Conservation (phyloP, 2,113 vertebrate species). For the Geococcyx californianus region DNA sequence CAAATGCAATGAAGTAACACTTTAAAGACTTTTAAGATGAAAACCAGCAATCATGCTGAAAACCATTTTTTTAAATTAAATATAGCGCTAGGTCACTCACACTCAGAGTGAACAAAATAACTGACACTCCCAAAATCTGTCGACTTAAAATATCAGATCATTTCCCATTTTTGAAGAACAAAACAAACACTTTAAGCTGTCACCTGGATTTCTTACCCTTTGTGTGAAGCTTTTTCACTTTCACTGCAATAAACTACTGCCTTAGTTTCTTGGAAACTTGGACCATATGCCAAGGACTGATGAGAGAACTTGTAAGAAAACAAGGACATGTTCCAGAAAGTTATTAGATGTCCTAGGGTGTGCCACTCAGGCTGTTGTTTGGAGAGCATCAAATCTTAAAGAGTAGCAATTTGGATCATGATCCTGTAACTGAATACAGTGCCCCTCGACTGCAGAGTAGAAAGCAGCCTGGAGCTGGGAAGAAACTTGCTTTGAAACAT, state of each 20-base stretch:
- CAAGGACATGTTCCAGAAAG: not conserved
- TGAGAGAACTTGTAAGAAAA: not conserved
- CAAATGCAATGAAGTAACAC: not conserved
- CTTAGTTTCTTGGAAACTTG: constrained; percentile 17
- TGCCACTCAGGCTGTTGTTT: not conserved
- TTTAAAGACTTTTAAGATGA: not conserved
- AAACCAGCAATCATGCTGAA: not conserved
- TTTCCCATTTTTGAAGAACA: not conserved
- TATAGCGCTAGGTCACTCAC: not conserved
- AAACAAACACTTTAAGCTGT: not conserved
- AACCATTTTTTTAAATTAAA: not conserved
- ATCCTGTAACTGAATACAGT: not conserved
- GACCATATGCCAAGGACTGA: not conserved
- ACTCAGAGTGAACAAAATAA: not conserved
- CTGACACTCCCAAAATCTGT: not conserved
- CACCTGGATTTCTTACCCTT: not conserved
- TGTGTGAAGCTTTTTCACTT: not conserved
- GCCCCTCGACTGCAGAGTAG: not conserved
- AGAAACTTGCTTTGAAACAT: not conserved
- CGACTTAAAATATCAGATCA: not conserved
- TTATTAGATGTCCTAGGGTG: constrained; percentile 1
- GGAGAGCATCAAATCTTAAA: not conserved
- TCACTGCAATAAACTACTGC: not conserved
- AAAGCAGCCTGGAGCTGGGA: not conserved
- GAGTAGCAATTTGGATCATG: not conserved